Percentiles rank a stretch among this genome's conserved stretches.
Conservation (phyloP, 2,797 vertebrate species). For the Columba guinea region DNA sequence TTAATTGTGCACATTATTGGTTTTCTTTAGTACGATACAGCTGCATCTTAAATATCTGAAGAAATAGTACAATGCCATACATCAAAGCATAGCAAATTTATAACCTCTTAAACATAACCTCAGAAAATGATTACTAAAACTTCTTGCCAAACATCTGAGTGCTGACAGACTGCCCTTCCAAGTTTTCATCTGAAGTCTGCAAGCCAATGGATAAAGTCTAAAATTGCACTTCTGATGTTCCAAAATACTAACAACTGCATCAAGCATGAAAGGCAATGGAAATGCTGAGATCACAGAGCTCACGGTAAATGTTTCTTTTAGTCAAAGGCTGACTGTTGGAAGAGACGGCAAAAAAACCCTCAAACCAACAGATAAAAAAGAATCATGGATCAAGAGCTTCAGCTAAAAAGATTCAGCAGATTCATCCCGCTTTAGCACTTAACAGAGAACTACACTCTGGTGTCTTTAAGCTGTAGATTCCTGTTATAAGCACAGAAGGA, state of each 20-base stretch:
- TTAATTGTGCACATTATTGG: background rate
- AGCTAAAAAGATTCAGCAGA: background rate
- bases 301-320: background rate
- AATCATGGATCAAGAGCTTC: background rate
- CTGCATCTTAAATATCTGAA: conserved; percentile 36
- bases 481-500: background rate
- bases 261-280: conserved; percentile 22
- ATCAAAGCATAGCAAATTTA: conserved; percentile 61
- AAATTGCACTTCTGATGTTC: conserved; percentile 38
- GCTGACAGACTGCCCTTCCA: conserved; percentile 49
- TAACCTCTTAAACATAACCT: conserved; percentile 44
- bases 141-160: conserved; percentile 51
- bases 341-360: background rate
- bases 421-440: background rate
- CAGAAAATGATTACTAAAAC: conserved; percentile 53
- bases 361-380: background rate
- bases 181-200: conserved; percentile 29
- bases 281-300: conserved; percentile 12
- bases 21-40: background rate
- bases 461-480: background rate
- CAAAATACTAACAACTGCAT: conserved; percentile 39
- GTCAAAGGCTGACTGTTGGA: background rate
- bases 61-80: conserved; percentile 23
- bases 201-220: conserved; percentile 43
- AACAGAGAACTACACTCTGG: background rate